Evolutionary conservation across 2,888 invertebrate genomes (phyloP).

Genomic region (Ophion ellenae): DNA sequence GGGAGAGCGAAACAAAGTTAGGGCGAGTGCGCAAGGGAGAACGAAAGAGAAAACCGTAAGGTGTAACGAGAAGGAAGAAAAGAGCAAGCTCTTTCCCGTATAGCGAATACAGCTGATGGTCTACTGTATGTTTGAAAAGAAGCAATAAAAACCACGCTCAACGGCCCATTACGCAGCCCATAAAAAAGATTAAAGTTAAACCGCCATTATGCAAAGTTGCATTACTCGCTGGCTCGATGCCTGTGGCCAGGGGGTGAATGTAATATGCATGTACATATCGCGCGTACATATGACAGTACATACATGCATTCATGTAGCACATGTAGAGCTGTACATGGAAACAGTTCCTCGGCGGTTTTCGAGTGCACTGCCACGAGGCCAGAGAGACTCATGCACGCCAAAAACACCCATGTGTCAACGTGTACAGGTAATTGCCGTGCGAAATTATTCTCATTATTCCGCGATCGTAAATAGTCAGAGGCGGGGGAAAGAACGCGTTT

Average conservation of each 20-base stretch:
- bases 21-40: background rate
- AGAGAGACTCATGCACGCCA: conserved; percentile 14
- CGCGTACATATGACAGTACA: conserved; percentile 15
- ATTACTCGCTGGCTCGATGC: conserved; percentile 67
- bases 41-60: conserved; percentile 1
- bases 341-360: conserved; percentile 6
- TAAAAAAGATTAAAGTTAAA: conserved; percentile 81
- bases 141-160: conserved; percentile 75
- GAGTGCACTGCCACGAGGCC: conserved; percentile 23
- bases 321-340: background rate
- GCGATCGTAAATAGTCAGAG: background rate
- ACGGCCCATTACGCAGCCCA: conserved; percentile 77
- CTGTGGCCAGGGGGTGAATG: conserved; percentile 38
- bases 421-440: background rate
- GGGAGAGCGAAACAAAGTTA: background rate
- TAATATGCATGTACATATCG: conserved; percentile 45
- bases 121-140: conserved; percentile 65
- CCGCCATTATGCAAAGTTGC: conserved; percentile 79
- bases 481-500: background rate
- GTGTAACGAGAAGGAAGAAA: conserved; percentile 30
- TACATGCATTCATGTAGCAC: background rate
- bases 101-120: conserved; percentile 27
- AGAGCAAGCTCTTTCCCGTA: conserved; percentile 17
- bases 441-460: background rate
- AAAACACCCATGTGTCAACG: conserved; percentile 1